Percentiles rank a stretch among this genome's conserved stretches.
Evolutionary conservation across 2,888 invertebrate genomes (phyloP).

Genomic region (Deilephila elpenor): DNA sequence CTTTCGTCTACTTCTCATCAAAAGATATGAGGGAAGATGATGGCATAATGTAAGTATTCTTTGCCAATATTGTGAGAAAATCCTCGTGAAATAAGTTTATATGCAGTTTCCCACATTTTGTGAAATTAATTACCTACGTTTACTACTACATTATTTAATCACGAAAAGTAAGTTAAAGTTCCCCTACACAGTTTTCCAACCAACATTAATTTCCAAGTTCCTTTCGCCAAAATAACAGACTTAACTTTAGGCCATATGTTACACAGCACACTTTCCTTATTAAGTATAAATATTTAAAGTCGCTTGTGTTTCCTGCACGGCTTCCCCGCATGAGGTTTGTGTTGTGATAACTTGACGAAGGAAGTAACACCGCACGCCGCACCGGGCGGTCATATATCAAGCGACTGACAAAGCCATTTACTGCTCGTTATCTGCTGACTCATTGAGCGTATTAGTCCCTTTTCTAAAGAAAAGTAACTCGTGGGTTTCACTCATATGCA

Average conservation of each 20-base stretch:
- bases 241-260: too few species aligned
- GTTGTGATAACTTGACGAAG: conserved; percentile 11
- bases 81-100: too few species aligned
- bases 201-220: too few species aligned
- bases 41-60: conserved; percentile 86
- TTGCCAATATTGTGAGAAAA: too few species aligned
- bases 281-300: background rate
- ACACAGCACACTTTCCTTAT: too few species aligned
- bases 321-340: background rate
- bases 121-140: too few species aligned
- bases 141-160: too few species aligned
- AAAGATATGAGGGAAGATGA: conserved; percentile 93
- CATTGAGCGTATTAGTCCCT: conserved; percentile 2
- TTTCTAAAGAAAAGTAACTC: background rate
- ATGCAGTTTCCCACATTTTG: too few species aligned
- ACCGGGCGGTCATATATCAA: conserved; percentile 19
- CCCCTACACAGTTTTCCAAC: too few species aligned
- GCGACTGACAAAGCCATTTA: conserved; percentile 15
- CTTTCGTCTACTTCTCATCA: conserved; percentile 95
- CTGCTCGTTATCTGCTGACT: conserved; percentile 18
- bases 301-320: background rate
- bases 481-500: background rate
- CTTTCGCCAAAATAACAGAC: too few species aligned
- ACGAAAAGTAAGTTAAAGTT: too few species aligned
- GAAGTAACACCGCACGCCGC: background rate